Evolutionary conservation across 2,888 invertebrate genomes (phyloP).

Genomic region (Steromphala cineraria): DNA sequence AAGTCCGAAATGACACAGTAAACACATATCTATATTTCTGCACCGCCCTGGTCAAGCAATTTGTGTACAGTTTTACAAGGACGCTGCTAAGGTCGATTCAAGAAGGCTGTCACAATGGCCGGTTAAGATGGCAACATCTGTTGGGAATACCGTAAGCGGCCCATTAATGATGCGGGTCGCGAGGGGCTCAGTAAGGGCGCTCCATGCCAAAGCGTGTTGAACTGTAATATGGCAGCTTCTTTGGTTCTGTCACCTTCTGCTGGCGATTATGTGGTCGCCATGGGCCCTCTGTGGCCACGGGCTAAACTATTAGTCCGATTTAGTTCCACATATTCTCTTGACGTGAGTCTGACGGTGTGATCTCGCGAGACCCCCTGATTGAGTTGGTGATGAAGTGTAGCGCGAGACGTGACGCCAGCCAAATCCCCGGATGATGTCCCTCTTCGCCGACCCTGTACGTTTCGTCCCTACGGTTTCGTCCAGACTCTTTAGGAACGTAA

Average conservation of each 20-base stretch:
- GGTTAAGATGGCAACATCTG: no score
- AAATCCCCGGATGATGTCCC: background rate
- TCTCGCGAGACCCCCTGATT: background rate
- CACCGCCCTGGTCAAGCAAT: no score
- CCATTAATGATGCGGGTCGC: background rate
- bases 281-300: background rate
- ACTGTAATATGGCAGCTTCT: background rate
- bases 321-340: background rate
- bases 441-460: background rate
- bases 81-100: no score
- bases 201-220: no score
- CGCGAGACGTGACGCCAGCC: background rate
- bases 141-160: background rate
- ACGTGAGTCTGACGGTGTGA: background rate
- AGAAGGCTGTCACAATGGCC: no score
- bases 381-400: slow-evolving; percentile 6
- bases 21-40: no score
- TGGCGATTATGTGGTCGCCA: background rate
- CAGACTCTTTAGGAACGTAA: background rate
- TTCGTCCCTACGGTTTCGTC: background rate
- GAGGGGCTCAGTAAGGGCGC: background rate
- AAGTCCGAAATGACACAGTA: no score
- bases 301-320: background rate
- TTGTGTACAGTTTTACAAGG: no score
- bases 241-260: background rate